Conservation (phyloP, 2,888 invertebrate genomes). For the Platycheirus rosarum region DNA sequence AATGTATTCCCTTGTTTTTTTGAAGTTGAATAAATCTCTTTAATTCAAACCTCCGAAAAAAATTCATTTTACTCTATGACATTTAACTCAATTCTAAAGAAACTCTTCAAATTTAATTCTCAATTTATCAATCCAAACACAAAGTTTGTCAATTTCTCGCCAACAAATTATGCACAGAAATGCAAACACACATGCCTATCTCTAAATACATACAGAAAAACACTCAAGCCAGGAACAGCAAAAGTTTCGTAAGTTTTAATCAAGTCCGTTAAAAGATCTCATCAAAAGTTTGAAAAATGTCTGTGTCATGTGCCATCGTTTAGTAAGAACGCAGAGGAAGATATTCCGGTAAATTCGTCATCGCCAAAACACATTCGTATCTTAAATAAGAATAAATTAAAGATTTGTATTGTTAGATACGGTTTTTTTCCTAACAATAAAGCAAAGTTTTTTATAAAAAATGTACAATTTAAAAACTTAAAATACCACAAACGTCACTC, state of each 20-base stretch:
- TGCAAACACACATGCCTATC: too few relatives aligned
- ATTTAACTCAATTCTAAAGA: not conserved
- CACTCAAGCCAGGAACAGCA: too few relatives aligned
- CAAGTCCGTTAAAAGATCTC: slow-evolving; percentile 14
- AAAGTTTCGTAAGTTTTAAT: slow-evolving; percentile 16
- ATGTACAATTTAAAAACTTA: too few relatives aligned
- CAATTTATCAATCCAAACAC: slow-evolving; percentile 22
- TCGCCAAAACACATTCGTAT: not conserved
- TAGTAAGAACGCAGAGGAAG: not conserved
- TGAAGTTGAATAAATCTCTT: too few relatives aligned
- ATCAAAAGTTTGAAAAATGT: slow-evolving; percentile 20
- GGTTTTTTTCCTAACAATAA: too few relatives aligned
- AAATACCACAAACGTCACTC: too few relatives aligned
- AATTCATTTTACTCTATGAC: too few relatives aligned
- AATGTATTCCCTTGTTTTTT: too few relatives aligned
- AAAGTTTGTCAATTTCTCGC: slow-evolving; percentile 22
- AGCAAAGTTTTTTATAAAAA: too few relatives aligned
- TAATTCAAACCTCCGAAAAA: too few relatives aligned
- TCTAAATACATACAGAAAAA: too few relatives aligned
- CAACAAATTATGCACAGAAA: slow-evolving; percentile 10
- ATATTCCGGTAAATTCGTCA: not conserved
- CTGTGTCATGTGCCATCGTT: slow-evolving; percentile 4
- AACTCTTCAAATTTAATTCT: slow-evolving; percentile 24
- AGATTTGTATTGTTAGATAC: too few relatives aligned
- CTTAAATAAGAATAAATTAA: not conserved